Conservation (phyloP, 1,140 invertebrate species). For the Zaprionus lachaisei region DNA sequence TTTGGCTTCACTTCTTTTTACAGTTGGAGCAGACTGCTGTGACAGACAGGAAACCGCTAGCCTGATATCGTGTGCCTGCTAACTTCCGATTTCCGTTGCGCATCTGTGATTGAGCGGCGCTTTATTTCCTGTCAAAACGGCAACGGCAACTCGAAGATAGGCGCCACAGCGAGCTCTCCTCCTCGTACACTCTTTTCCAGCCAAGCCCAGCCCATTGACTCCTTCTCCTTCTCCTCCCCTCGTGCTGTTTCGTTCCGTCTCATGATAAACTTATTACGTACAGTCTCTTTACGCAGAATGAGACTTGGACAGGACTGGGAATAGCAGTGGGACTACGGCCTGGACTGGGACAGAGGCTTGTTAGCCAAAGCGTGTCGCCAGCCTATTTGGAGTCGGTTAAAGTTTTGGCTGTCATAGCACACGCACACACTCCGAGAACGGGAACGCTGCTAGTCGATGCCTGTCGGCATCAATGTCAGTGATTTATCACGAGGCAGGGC, state of each 20-base stretch:
- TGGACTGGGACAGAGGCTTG: slow-evolving; percentile 32
- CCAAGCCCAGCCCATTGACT: not conserved
- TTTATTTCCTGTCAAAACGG: slow-evolving; percentile 71
- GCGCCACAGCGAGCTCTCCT: slow-evolving; percentile 51
- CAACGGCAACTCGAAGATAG: slow-evolving; percentile 49
- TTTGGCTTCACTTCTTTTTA: slow-evolving; percentile 6
- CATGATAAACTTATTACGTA: slow-evolving; percentile 73
- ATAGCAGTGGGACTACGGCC: not conserved
- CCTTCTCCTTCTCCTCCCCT: not conserved
- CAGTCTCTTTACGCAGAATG: slow-evolving; percentile 37
- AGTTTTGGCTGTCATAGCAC: slow-evolving; percentile 47
- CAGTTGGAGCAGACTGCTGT: slow-evolving; percentile 9
- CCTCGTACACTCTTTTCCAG: slow-evolving; percentile 2
- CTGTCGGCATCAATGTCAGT: slow-evolving; percentile 79
- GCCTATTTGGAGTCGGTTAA: slow-evolving; percentile 65
- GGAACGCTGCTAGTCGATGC: slow-evolving; percentile 18
- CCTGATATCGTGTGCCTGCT: slow-evolving; percentile 78
- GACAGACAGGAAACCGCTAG: slow-evolving; percentile 59
- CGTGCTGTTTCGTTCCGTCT: slow-evolving; percentile 31
- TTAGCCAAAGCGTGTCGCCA: slow-evolving; percentile 59
- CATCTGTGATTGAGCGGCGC: slow-evolving; percentile 73
- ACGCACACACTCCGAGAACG: slow-evolving; percentile 1
- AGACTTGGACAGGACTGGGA: not conserved
- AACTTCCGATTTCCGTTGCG: slow-evolving; percentile 79
- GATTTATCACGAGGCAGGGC: slow-evolving; percentile 77